Base-by-base conservation (phyloP, 2,888 invertebrate genomes). In the Oscheius sp. region DNA sequence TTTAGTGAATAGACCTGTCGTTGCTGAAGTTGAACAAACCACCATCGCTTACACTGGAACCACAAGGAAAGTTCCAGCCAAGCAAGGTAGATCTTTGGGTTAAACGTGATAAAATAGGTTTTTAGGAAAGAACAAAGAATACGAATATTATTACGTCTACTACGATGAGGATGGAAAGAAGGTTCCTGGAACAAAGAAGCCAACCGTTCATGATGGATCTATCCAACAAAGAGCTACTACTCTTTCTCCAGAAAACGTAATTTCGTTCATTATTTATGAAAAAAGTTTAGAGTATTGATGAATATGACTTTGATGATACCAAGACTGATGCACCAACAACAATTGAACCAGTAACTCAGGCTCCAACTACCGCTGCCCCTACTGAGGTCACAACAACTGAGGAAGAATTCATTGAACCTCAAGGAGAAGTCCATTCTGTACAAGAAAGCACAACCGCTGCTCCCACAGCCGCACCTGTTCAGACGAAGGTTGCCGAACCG, bases 101-200 rank as follows among this genome's bases (percentile, higher is more conserved):
- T 33, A 31, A n/a, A 4, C 31, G 8, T 20, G 20, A 15, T 48
- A 45, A 17, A 15, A 45, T 15, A 15, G 4, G 4, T 53, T 34
- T 42, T 8, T 17, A 61, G 61, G 61, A 25, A 45, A 42, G n/a
- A 45, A 61, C 27, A 27, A 23, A 6, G 45, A 61, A 17, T 61
- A 29, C 20, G 61, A 61, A 29, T 61, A 61, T 25, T 61, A 61
- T 31, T 61, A 61, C 45, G 61, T 61, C 3, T 61, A 61, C 27
- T 61, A 61, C 45, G 61, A 61, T 27, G 61, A 61, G 2, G 42
- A 61, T 42, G 61, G 45, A 12, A 58, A 55, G 37, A 55, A 55
- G 17, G 23, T 33, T 23, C 20, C 52, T 12, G 52, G 52, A 3
- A 52, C 52, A 2, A 29, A 27, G 10, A 52, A 52, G 27, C 52